Evolutionary conservation across 2,888 invertebrate species (phyloP).

Genomic region (Eustalomyia histrio): DNA sequence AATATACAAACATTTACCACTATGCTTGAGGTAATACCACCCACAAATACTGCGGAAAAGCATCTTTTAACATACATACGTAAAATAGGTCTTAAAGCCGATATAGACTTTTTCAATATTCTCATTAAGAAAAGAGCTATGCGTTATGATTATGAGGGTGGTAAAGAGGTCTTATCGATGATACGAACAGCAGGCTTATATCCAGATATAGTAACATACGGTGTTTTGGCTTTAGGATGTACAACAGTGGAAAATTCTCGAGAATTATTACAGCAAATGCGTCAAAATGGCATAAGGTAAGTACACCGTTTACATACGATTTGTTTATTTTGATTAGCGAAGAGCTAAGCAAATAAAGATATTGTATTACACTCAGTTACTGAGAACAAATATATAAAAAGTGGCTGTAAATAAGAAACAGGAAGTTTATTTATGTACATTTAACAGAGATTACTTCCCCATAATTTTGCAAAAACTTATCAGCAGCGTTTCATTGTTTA

Average conservation of each 20-base stretch:
- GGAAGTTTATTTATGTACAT: no score
- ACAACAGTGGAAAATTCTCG: constrained; percentile 83
- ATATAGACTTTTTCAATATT: constrained; percentile 92
- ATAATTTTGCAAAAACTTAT: no score
- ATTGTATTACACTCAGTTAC: no score
- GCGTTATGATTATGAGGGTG: constrained; percentile 85
- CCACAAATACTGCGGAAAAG: constrained; percentile 84
- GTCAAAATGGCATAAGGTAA: constrained; percentile 83
- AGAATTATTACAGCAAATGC: constrained; percentile 86
- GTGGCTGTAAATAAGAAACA: no score
- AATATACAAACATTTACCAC: constrained; percentile 89
- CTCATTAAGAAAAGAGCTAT: constrained; percentile 90
- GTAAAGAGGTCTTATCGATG: constrained; percentile 83
- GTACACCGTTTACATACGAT: constrained; percentile 11
- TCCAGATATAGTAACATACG: constrained; percentile 91
- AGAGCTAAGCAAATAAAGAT: no score
- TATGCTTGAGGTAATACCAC: constrained; percentile 86
- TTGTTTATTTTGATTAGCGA: no score
- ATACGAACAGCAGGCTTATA: constrained; percentile 82
- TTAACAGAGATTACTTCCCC: no score
- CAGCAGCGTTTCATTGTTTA: no score
- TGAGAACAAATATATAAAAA: no score
- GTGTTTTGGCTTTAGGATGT: constrained; percentile 90
- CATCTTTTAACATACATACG: constrained; percentile 84
- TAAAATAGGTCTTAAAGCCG: constrained; percentile 82